Base-by-base conservation (phyloP, 2,888 invertebrate genomes). In the Proisotoma minuta region DNA sequence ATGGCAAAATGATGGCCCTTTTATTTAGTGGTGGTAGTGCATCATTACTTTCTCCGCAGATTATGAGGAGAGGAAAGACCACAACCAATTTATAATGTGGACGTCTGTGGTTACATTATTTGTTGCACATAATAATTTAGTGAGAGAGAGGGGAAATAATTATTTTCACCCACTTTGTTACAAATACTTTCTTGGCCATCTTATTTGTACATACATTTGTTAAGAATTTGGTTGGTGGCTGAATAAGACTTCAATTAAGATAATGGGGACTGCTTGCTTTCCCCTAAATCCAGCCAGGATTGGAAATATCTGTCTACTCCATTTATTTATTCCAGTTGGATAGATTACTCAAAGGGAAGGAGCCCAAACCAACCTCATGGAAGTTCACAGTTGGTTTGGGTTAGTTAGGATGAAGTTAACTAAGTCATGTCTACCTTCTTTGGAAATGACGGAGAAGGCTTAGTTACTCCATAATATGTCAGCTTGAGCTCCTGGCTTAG, bases 261-360 rank as follows among this genome's bases (percentile, higher is more conserved):
- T 43, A 43, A 43, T 43, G 43, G 43, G 43, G 20, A 15, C 20
- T 43, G 15, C n/a, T 43, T 20, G 4, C 43, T 43, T 43, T 20
- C 20, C 18, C 10, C 10, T 18, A 5, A n/a, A 43, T 43, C 43
- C 43, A n/a, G 18, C 8, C 15, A 43, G 43, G 5, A 43, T 5
- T 34, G 34, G 34, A 10, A 15, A 15, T 34, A 5, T 15, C 43
- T 43, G 5, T 20, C 34, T 10, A 43, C 43, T 43, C 43, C 43
- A 43, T 43, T 43, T 43, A 43, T 43, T 43, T 43, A 43, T 43
- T 43, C 43, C 43, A 43, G 43, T 43, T n/a, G 43, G 43, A 43
- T 43, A 20, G 43, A 43, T 43, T 43, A 43, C 43, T 43, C 43
- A 43, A 43, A 34, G n/a, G n/a, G n/a, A n/a, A n/a, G n/a, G n/a